phyloP scores from a whole-genome alignment of 2,888 invertebrate genomes.

The Ophion ellenae region DNA sequence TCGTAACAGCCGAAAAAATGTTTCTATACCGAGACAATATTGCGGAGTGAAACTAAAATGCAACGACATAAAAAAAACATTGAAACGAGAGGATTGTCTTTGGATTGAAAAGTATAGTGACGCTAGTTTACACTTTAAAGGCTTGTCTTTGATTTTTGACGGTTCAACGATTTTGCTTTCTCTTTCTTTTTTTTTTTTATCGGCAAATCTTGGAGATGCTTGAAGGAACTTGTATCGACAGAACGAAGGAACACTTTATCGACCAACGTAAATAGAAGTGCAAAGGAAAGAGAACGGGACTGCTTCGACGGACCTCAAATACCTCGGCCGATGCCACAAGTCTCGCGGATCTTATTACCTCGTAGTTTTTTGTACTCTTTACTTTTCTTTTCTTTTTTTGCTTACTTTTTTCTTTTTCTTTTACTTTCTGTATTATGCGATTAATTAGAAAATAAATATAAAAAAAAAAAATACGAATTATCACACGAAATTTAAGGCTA shows the following conservation, averaged over 20 bases:
- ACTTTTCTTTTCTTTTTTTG: constrained; percentile 31
- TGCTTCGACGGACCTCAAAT: constrained; percentile 67
- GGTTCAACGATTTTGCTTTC: constrained; percentile 11
- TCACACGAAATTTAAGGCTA: constrained; percentile 57
- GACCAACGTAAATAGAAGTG: constrained; percentile 61
- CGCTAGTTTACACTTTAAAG: constrained; percentile 6
- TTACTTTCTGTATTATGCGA: constrained; percentile 51
- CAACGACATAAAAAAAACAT: constrained; percentile 19
- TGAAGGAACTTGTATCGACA: constrained; percentile 61
- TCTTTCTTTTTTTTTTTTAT: constrained; percentile 34
- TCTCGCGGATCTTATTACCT: constrained; percentile 59
- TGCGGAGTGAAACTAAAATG: constrained; percentile 14
- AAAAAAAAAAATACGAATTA: constrained; percentile 69
- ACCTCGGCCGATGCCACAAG: constrained; percentile 66
- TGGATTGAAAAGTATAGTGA: constrained; percentile 29
- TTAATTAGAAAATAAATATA: constrained; percentile 57
- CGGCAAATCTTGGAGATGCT: constrained; percentile 53
- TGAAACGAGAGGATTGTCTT: constrained; percentile 7
- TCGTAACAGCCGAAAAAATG: constrained; percentile 11
- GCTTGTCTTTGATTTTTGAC: constrained; percentile 13
- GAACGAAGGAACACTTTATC: constrained; percentile 59
- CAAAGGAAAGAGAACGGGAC: constrained; percentile 64
- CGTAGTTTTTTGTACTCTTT: constrained; percentile 41
- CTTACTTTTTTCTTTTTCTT: constrained; percentile 54
- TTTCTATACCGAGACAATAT: constrained; percentile 17